Conservation (phyloP, 1,140 invertebrate species). For the Drosophila nasuta region DNA sequence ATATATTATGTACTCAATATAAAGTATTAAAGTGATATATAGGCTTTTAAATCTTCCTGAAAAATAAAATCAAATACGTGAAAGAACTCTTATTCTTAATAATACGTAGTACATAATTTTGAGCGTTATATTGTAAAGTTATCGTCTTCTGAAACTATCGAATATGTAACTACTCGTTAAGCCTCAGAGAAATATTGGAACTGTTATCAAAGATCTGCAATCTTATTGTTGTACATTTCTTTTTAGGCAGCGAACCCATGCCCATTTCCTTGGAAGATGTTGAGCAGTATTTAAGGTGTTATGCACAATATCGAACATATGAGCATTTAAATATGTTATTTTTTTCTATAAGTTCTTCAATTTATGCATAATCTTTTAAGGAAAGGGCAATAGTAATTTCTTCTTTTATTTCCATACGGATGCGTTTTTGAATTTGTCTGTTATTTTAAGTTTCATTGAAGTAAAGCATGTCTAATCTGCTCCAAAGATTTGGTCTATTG, state of each 20-base stretch:
- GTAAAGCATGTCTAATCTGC: slow-evolving; percentile 19
- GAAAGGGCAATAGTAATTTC: slow-evolving; percentile 5
- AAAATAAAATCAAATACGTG: no score
- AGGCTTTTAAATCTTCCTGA: no score
- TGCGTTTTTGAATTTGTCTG: slow-evolving; percentile 10
- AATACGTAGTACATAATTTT: no score
- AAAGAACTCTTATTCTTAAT: no score
- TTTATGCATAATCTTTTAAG: slow-evolving; percentile 12
- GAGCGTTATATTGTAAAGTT: neutral
- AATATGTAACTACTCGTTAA: no score
- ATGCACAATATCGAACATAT: neutral
- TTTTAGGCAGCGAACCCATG: neutral
- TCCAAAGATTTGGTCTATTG: slow-evolving; percentile 59
- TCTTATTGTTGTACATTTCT: neutral
- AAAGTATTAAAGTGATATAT: no score
- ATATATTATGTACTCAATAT: no score
- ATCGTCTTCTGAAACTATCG: neutral
- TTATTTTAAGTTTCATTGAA: slow-evolving; percentile 34
- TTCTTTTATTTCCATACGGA: slow-evolving; percentile 3
- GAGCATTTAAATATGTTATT: slow-evolving; percentile 8
- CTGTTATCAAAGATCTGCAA: neutral
- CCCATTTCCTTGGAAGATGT: neutral
- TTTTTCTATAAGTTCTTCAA: slow-evolving; percentile 2
- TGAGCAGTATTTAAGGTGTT: neutral
- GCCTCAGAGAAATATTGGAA: neutral